Base-by-base conservation (phyloP, 2,888 invertebrate species). In the Lottia gigantea region DNA sequence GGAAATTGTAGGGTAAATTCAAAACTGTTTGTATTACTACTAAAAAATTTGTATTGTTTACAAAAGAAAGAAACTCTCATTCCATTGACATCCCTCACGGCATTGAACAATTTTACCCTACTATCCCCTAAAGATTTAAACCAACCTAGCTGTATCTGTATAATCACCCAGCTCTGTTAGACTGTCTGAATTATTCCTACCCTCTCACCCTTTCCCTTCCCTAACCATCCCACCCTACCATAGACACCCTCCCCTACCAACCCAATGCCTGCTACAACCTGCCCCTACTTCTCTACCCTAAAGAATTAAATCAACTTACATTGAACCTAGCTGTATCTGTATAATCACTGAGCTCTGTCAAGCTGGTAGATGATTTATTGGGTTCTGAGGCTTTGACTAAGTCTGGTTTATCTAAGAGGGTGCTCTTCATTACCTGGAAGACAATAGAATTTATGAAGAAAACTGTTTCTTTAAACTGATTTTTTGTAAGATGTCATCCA, bases 381-480 rank as follows among this genome's bases (percentile, higher is more conserved):
- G 80, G 77, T 47, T 82, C 80, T 0, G 93, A 93, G 7, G 93
- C 93, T 88, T 94, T 94, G 45, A 95, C 91, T 68, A 95, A 90
- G 89, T 95, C 95, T 0, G 95, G 95, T 81, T 94, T 94, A 82
- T 95, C 95, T 61, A 86, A 75, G 61, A 84, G 78, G 8, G 78
- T 79, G 15, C 80, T 80, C 64, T 80, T 82, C 62, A 78, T 72
- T 62, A 80, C 67, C 80, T 80, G 73, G 19, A 67, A 70, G 12
- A 62, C 62, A 47, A 31, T 6, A 31, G 31, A 31, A 31, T 31
- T 31, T 31, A 31, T 31, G 6, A 40, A 40, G 7, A 40, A 40
- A 31, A 31, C 31, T 31, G 31, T 6, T 31, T 31, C 31, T 31
- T 2, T 31, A 4, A 31, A 4, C 31, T n/a, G n/a, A 31, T 31